Evolutionary conservation across 2,113 vertebrate genomes (phyloP).

Genomic region (Polypterus bichir): DNA sequence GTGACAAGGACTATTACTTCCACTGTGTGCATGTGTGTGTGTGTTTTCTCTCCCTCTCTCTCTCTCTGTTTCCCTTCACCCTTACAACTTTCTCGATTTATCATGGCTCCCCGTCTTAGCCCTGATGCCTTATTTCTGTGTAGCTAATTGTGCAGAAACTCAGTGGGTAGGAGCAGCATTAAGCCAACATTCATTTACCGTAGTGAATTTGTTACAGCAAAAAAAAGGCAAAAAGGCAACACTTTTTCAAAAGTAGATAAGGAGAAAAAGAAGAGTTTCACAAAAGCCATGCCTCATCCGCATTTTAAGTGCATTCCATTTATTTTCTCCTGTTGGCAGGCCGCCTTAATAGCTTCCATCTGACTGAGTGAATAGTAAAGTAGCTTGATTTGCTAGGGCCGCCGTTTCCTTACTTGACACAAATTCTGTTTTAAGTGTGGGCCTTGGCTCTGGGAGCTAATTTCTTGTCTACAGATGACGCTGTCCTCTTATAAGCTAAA

Average conservation of each 20-base stretch:
- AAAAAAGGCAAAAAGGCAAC: slow-evolving; percentile 13
- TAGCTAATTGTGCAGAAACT: slow-evolving; percentile 40
- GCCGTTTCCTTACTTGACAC: slow-evolving; percentile 13
- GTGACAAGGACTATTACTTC: slow-evolving; percentile 38
- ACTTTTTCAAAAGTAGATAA: slow-evolving; percentile 19
- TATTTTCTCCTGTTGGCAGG: slow-evolving; percentile 21
- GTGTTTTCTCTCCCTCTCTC: slow-evolving; percentile 23
- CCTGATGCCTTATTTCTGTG: slow-evolving; percentile 29
- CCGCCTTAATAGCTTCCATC: slow-evolving; percentile 22
- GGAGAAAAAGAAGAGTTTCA: slow-evolving; percentile 12
- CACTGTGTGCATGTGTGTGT: slow-evolving; percentile 6
- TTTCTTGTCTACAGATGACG: too few relatives aligned
- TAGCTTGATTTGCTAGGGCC: slow-evolving; percentile 13
- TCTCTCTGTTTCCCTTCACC: slow-evolving; percentile 31
- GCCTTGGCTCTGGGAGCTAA: slow-evolving; percentile 8
- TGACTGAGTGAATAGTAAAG: slow-evolving; percentile 8
- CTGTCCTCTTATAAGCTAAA: slow-evolving; percentile 4
- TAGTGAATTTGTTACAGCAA: slow-evolving; percentile 24
- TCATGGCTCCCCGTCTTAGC: slow-evolving; percentile 34
- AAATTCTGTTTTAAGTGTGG: slow-evolving; percentile 12
- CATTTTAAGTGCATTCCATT: slow-evolving; percentile 13
- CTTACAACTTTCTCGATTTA: slow-evolving; percentile 33
- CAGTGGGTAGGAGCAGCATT: slow-evolving; percentile 30
- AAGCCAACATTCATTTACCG: slow-evolving; percentile 23
- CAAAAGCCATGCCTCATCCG: slow-evolving; percentile 16